Conservation (phyloP, 37 sponge, comb jelly and placozoan species). For the Haliclona indistincta region DNA sequence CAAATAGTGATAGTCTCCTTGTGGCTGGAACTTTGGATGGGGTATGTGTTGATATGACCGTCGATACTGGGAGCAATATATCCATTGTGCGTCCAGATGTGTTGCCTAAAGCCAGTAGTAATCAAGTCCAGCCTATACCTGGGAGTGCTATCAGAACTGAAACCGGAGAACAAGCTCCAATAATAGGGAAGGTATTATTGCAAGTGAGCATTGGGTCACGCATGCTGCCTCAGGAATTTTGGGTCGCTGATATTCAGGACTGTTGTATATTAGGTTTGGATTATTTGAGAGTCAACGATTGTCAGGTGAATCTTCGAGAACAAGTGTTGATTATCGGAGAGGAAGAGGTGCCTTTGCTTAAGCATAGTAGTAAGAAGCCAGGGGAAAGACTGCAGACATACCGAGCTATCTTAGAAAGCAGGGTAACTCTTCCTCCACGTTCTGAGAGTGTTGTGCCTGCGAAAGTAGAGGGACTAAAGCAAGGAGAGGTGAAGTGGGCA, state of each 20-base stretch:
- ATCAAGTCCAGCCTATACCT: too few species aligned
- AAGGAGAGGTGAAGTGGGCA: too few species aligned
- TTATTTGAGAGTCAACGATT: slow-evolving; percentile 23
- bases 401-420: background rate
- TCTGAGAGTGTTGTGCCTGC: background rate
- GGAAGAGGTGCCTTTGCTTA: slow-evolving; percentile 10
- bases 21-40: slow-evolving; percentile 25
- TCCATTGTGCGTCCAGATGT: slow-evolving; percentile 21
- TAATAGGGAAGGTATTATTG: slow-evolving; percentile 1
- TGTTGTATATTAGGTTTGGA: slow-evolving; percentile 31
- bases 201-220: slow-evolving; percentile 13
- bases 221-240: slow-evolving; percentile 3
- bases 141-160: too few species aligned
- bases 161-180: slow-evolving; percentile 22
- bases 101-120: background rate
- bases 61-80: slow-evolving; percentile 38
- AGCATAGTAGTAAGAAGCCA: background rate
- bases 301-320: slow-evolving; percentile 18
- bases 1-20: slow-evolving; percentile 15
- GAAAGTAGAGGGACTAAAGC: background rate
- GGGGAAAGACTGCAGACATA: too few species aligned
- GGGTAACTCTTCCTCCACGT: background rate
- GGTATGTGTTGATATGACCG: slow-evolving; percentile 7
- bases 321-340: slow-evolving; percentile 1
- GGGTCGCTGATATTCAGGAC: slow-evolving; percentile 40